phyloP scores from a whole-genome alignment of 2,113 vertebrate species.

The Peromyscus polionotus region DNA sequence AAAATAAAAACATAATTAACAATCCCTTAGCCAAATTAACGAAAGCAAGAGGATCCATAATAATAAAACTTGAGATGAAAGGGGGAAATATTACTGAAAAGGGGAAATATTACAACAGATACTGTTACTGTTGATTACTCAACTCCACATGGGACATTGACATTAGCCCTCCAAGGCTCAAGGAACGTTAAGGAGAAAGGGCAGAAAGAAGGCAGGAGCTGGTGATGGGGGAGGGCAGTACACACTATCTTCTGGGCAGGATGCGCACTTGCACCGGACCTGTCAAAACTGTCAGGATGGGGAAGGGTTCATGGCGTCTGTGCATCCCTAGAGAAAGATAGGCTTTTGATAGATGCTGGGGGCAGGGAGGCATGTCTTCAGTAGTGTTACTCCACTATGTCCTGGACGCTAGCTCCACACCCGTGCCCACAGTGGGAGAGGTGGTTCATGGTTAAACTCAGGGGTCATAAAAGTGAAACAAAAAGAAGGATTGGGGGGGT shows the following conservation, averaged over 20 bases:
- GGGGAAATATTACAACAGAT: neutral
- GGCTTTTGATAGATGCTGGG: neutral
- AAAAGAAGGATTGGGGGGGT: neutral
- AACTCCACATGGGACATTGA: neutral
- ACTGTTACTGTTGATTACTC: neutral
- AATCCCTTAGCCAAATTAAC: neutral
- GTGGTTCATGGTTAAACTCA: neutral
- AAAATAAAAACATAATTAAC: neutral
- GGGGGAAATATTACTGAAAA: neutral
- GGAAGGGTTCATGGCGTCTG: neutral
- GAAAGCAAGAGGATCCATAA: neutral
- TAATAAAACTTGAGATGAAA: neutral
- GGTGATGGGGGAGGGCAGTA: neutral
- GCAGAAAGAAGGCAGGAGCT: neutral
- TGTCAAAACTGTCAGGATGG: neutral
- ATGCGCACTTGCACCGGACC: neutral
- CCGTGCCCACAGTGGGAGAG: neutral
- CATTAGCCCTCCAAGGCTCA: neutral
- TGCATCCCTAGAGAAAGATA: neutral
- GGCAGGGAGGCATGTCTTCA: neutral
- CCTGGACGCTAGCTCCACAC: neutral
- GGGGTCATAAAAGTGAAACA: neutral
- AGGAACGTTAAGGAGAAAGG: neutral
- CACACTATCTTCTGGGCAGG: neutral
- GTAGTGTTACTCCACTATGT: neutral